Evolutionary conservation across 1,140 invertebrate species (phyloP).

Genomic region (Drosophila athabasca): DNA sequence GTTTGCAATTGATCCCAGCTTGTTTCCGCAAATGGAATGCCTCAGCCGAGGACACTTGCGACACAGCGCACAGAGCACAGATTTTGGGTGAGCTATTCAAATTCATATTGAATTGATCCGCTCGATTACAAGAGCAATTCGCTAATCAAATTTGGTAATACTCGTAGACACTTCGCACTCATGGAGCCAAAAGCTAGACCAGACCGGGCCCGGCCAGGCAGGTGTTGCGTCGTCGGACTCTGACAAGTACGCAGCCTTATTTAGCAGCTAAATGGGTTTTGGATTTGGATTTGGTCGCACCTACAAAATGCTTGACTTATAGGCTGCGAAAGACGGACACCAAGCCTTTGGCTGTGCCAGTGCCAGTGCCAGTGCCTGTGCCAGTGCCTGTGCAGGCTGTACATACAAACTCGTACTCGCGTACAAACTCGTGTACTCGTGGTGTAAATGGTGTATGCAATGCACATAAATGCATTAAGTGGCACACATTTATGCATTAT

Average conservation of each 20-base stretch:
- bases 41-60: background rate
- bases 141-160: slow-evolving; percentile 35
- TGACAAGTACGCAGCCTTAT: slow-evolving; percentile 23
- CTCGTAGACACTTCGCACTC: slow-evolving; percentile 1
- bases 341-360: slow-evolving; percentile 6
- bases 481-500: slow-evolving; percentile 54
- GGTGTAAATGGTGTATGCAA: slow-evolving; percentile 10
- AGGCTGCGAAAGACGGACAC: slow-evolving; percentile 1
- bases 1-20: no score
- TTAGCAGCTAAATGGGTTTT: slow-evolving; percentile 22
- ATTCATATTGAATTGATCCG: slow-evolving; percentile 8
- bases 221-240: slow-evolving; percentile 23
- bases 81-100: slow-evolving; percentile 9
- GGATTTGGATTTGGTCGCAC: slow-evolving; percentile 26
- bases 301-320: slow-evolving; percentile 38
- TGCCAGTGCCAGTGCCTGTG: no score
- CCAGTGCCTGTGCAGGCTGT: slow-evolving; percentile 11
- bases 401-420: no score
- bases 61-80: background rate
- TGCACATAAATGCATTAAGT: slow-evolving; percentile 46
- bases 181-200: background rate
- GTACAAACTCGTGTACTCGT: no score
- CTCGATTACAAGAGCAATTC: slow-evolving; percentile 17
- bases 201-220: background rate
- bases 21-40: slow-evolving; percentile 7